A percentile compares a stretch with the other conserved stretches of the same genome.
Evolutionary conservation across 2,797 vertebrate genomes (phyloP).

Genomic region (Pantherophis vulpinus): DNA sequence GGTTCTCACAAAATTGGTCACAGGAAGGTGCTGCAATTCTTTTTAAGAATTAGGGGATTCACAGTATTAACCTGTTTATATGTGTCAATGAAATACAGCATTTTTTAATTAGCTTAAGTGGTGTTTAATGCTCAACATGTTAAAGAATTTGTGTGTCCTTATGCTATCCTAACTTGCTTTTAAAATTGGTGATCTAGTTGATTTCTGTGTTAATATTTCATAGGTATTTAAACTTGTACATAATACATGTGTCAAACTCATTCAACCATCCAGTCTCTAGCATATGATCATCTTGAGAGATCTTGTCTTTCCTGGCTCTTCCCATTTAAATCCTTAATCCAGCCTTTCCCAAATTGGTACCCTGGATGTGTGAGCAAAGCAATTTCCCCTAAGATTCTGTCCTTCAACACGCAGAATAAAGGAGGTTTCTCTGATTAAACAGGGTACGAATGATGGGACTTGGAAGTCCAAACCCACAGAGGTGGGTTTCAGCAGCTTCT

Average conservation of each 20-base stretch:
- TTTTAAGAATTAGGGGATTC: background rate
- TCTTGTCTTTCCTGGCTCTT: background rate
- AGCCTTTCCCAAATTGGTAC: background rate
- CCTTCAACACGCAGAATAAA: background rate
- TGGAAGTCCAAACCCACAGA: background rate
- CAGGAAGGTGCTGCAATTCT: conserved; percentile 6
- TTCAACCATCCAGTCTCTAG: background rate
- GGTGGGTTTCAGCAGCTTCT: too few relatives aligned
- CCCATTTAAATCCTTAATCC: background rate
- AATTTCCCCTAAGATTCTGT: background rate
- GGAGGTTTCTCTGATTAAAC: background rate
- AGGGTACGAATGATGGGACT: background rate
- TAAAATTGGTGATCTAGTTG: background rate
- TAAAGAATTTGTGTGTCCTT: background rate
- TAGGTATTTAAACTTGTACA: background rate
- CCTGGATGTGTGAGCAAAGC: background rate
- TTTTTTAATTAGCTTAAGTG: conserved; percentile 47
- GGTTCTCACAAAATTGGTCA: conserved; percentile 27
- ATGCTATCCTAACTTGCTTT: background rate
- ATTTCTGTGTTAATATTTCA: conserved; percentile 22
- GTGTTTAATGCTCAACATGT: conserved; percentile 26
- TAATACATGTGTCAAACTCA: background rate
- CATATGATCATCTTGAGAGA: background rate
- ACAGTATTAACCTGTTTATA: conserved; percentile 31
- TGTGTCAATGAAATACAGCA: conserved; percentile 40